These are phyloP conservation scores for Drosophila eohydei DNA, from an alignment of 2,888 invertebrate species.

Conservation along the genomic window DNA sequence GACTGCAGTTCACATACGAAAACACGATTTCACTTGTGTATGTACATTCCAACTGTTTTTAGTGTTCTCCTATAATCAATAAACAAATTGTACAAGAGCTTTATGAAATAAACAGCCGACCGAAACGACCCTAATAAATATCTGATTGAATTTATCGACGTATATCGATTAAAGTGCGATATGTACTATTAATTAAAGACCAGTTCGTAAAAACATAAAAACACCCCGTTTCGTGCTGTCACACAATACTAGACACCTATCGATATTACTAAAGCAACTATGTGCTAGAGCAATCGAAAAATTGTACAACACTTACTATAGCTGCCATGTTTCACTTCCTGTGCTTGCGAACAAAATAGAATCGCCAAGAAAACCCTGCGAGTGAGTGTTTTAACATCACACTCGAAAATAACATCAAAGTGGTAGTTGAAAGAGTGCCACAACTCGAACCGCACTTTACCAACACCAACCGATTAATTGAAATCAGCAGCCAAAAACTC, in stretches of 20 bases:
- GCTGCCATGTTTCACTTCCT: conserved; percentile 79
- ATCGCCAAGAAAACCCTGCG: conserved; percentile 86
- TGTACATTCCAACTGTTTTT: conserved; percentile 12
- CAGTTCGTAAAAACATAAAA: not conserved
- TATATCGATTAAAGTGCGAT: not conserved
- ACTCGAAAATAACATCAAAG: conserved; percentile 85
- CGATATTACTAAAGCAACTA: conserved; percentile 37
- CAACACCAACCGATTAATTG: conserved; percentile 55
- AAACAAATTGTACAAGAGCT: conserved; percentile 20
- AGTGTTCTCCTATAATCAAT: conserved; percentile 7
- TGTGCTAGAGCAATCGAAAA: conserved; percentile 39
- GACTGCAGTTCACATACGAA: conserved; percentile 8
- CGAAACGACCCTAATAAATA: conserved; percentile 6
- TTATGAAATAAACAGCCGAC: conserved; percentile 18
- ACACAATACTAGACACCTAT: conserved; percentile 9
- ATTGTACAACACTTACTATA: conserved; percentile 58
- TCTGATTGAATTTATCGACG: not conserved
- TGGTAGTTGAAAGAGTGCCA: conserved; percentile 83
- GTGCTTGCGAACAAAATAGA: conserved; percentile 82
- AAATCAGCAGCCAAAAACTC: conserved; percentile 58
- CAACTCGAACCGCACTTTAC: conserved; percentile 66
- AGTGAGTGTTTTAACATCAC: conserved; percentile 87
- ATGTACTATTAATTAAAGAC: conserved; percentile 4
- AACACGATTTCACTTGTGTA: not conserved
- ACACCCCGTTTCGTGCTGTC: conserved; percentile 7